Conservation (phyloP, 2,888 invertebrate species). For the Alloscopus bannaensis region DNA sequence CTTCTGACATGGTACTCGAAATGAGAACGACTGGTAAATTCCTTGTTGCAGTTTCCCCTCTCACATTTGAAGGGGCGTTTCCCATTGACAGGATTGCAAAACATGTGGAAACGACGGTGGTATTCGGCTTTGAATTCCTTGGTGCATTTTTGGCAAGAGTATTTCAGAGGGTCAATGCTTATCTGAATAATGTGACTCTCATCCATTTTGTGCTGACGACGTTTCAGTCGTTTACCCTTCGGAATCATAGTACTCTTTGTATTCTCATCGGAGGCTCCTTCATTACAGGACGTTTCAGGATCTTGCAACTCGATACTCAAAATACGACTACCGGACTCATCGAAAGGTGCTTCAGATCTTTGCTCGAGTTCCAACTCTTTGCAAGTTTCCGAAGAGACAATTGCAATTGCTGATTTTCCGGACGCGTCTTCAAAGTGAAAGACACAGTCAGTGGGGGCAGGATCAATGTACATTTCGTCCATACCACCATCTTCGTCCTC, state of each 20-base stretch:
- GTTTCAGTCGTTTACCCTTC: constrained; percentile 15
- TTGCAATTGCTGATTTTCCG: background rate
- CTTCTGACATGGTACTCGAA: constrained; percentile 83
- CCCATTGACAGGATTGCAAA: constrained; percentile 52
- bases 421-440: constrained; percentile 11
- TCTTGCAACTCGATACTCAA: too few species aligned
- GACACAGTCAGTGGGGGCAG: background rate
- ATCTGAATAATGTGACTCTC: constrained; percentile 70
- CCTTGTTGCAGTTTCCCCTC: constrained; percentile 77
- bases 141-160: constrained; percentile 81
- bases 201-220: too few species aligned
- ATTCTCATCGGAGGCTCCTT: constrained; percentile 11
- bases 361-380: constrained; percentile 9
- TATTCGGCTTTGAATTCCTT: constrained; percentile 81
- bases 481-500: background rate
- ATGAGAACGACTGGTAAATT: constrained; percentile 83
- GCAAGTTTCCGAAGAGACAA: constrained; percentile 13
- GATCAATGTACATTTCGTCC: background rate
- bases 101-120: constrained; percentile 70
- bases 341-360: too few species aligned
- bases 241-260: constrained; percentile 30
- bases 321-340: too few species aligned
- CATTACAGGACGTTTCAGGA: too few species aligned
- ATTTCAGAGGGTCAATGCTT: constrained; percentile 78
- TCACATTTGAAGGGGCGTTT: constrained; percentile 77